Evolutionary conservation across 2,113 vertebrate species (phyloP).

Genomic region (Rousettus leschenaultii): DNA sequence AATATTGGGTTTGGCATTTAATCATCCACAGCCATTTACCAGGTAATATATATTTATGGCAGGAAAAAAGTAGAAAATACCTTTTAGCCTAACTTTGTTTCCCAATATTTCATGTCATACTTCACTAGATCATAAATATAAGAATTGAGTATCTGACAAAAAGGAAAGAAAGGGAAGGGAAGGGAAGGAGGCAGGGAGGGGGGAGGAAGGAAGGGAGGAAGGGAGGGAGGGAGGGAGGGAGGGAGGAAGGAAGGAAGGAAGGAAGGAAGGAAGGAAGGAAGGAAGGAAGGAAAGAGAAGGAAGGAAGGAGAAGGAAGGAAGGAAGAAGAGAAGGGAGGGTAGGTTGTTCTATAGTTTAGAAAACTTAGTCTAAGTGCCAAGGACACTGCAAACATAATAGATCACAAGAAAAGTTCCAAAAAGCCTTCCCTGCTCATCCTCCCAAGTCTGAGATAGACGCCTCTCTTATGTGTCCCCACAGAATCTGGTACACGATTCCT

Average conservation of each 20-base stretch:
- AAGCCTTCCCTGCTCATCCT: neutral
- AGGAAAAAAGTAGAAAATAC: neutral
- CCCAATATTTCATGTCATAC: neutral
- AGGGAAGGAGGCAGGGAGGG: too few species aligned
- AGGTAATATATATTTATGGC: neutral
- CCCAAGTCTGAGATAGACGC: neutral
- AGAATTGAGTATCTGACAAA: neutral
- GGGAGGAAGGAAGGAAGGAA: too few species aligned
- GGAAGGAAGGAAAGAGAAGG: neutral
- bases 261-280: too few species aligned
- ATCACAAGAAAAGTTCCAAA: neutral
- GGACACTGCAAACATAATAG: neutral
- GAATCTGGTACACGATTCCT: neutral
- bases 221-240: too few species aligned
- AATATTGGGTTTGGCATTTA: neutral
- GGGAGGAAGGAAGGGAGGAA: too few species aligned
- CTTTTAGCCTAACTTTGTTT: neutral
- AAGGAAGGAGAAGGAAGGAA: too few species aligned
- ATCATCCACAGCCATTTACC: neutral
- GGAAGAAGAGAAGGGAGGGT: too few species aligned
- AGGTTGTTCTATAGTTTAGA: neutral
- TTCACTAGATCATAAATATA: neutral
- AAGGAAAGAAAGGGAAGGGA: too few species aligned
- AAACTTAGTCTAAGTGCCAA: neutral
- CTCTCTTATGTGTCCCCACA: rapidly evolving